Percentiles rank a stretch among this genome's conserved stretches.
phyloP scores from a whole-genome alignment of 2,797 vertebrate species.

The Pseudochirops cupreus region DNA sequence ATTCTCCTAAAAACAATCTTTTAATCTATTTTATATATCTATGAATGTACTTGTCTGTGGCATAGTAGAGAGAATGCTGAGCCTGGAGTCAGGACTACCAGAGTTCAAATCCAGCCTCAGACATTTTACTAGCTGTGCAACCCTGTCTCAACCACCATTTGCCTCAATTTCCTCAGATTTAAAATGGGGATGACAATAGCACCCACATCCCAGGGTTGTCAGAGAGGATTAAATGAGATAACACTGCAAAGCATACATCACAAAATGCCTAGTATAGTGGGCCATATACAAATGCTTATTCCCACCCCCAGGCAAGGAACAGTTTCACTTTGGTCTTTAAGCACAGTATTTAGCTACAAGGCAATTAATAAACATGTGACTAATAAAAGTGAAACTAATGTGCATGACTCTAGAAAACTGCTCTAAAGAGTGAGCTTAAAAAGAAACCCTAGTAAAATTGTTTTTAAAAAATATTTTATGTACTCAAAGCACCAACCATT shows the following conservation, averaged over 20 bases:
- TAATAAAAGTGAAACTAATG: slow-evolving; percentile 38
- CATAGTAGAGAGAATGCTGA: background rate
- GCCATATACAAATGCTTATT: background rate
- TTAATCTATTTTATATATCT: background rate
- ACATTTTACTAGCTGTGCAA: background rate
- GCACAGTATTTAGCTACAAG: background rate
- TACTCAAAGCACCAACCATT: background rate
- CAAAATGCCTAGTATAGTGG: background rate
- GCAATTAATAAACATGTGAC: background rate
- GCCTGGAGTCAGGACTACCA: background rate
- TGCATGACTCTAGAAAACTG: background rate
- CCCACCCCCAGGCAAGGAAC: background rate
- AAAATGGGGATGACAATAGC: background rate
- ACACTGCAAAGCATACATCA: background rate
- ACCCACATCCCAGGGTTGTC: background rate
- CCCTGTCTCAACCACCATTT: background rate
- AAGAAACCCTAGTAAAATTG: slow-evolving; percentile 8
- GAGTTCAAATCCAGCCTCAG: too few species aligned
- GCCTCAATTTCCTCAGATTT: background rate
- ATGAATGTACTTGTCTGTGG: background rate
- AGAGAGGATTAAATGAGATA: background rate
- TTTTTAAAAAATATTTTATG: background rate
- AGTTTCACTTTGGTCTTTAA: background rate
- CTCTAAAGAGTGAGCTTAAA: background rate
- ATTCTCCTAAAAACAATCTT: too few species aligned